Conservation (phyloP, 2,797 vertebrate species). For the Tinamus major region DNA sequence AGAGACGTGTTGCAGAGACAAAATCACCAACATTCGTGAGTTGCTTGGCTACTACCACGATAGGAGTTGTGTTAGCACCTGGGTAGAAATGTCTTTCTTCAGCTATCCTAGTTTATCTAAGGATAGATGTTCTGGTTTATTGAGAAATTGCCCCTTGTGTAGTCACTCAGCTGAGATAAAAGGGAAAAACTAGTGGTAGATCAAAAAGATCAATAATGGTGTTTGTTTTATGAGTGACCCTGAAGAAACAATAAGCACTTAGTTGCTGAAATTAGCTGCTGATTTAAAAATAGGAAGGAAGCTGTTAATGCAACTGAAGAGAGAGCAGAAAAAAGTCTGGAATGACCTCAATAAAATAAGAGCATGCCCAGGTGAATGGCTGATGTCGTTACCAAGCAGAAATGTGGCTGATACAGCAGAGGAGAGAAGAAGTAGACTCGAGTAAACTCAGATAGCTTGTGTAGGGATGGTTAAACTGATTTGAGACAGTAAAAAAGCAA, state of each 20-base stretch:
- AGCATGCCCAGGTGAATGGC: conserved; percentile 2
- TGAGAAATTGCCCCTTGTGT: conserved; percentile 44
- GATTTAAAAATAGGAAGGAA: conserved; percentile 73
- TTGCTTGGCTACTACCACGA: conserved; percentile 14
- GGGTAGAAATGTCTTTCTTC: conserved; percentile 11
- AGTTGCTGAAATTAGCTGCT: conserved; percentile 70
- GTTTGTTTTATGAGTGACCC: conserved; percentile 70
- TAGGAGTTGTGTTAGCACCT: neutral
- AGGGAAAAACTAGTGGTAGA: conserved; percentile 36
- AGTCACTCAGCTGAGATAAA: conserved; percentile 48
- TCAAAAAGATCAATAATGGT: conserved; percentile 63
- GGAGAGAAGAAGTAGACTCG: neutral
- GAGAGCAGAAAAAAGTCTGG: conserved; percentile 21
- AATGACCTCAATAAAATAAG: conserved; percentile 63
- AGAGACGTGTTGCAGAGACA: conserved; percentile 21
- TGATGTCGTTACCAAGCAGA: conserved; percentile 25
- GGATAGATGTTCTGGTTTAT: conserved; percentile 38
- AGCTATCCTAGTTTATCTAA: conserved; percentile 13
- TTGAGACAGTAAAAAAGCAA: neutral
- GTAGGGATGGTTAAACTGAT: neutral
- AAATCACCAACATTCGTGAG: neutral
- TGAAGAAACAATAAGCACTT: conserved; percentile 70
- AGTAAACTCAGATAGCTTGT: neutral
- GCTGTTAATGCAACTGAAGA: conserved; percentile 48
- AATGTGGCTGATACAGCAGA: neutral